Base-by-base conservation (phyloP, 2,113 vertebrate genomes). In the Oceanites oceanicus region DNA sequence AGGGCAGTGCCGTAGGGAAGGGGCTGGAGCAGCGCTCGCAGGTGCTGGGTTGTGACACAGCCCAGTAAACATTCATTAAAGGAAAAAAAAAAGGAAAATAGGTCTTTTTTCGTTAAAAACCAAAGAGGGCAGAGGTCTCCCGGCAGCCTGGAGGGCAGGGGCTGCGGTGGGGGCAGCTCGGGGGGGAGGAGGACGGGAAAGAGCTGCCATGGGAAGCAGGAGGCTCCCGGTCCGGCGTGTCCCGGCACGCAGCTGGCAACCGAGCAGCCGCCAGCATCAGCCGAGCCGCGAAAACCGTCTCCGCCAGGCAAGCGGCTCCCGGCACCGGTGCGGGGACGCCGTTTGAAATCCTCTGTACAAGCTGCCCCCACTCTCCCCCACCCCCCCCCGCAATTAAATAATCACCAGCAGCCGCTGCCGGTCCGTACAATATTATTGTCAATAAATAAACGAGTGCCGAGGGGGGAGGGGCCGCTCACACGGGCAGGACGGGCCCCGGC, bases 401-500 rank as follows among this genome's bases (percentile, higher is more conserved):
- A 67, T 91, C 79, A 80, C 92, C 78, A 15, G 53, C 29, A 89
- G 85, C 94, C 20, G 9, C 61, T 22, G 88, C 91, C 32, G 9
- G 78, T 92, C 91, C 93, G 47, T 72, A 90, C 97, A 97, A 97
- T 75, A 88, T 78, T 53, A 86, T 50, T 44, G 93, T 96, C 96
- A 98, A 98, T 98, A 98, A 98, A 98, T 98, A 98, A 74, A 36
- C 3, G 77, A 52, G 17, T 14, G 11, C 63, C 10, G 32, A 8
- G 90, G 94, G 52, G 61, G 42, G n/a, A 2, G 7, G 34, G 25
- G 58, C 67, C 2, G 2, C 47, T 98, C 97, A 98, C 77, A 97
- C 95, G 6, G 93, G 79, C 92, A 97, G 88, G 56, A 97, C 80
- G 6, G 94, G 96, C 21, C 93, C 97, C 17, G 55, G 78, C 6